phyloP scores from a whole-genome alignment of 64 coral and sea anemone genomes.

The Astreopora myriophthalma region DNA sequence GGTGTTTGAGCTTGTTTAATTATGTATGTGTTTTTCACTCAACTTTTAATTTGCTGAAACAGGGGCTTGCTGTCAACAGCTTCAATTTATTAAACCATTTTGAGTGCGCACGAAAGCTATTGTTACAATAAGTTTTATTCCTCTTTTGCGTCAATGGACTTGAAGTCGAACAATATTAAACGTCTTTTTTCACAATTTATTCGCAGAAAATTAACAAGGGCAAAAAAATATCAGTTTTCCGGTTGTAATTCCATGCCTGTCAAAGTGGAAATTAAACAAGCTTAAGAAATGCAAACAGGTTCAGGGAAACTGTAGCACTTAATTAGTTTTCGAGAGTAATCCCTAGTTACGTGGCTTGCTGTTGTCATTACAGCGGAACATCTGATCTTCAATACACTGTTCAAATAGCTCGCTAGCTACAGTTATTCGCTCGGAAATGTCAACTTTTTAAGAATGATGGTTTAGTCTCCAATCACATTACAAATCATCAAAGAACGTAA shows the following conservation, averaged over 20 bases:
- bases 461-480: no score
- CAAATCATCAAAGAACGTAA: no score
- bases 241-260: neutral
- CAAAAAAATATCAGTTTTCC: neutral
- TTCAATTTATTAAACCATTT: neutral
- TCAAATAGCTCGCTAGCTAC: no score
- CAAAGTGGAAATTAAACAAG: neutral
- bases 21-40: neutral
- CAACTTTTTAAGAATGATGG: no score
- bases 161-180: neutral
- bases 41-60: neutral
- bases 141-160: neutral
- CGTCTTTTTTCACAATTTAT: neutral
- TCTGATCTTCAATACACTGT: no score
- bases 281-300: neutral
- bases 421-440: no score
- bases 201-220: neutral
- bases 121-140: neutral
- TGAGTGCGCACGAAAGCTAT: neutral
- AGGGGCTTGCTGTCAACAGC: neutral
- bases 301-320: neutral
- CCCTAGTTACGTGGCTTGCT: neutral
- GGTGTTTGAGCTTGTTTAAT: neutral
- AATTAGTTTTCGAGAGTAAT: slow-evolving; percentile 27
- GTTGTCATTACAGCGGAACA: no score